Conservation (phyloP, 2,113 vertebrate species). For the Podilymbus podiceps region DNA sequence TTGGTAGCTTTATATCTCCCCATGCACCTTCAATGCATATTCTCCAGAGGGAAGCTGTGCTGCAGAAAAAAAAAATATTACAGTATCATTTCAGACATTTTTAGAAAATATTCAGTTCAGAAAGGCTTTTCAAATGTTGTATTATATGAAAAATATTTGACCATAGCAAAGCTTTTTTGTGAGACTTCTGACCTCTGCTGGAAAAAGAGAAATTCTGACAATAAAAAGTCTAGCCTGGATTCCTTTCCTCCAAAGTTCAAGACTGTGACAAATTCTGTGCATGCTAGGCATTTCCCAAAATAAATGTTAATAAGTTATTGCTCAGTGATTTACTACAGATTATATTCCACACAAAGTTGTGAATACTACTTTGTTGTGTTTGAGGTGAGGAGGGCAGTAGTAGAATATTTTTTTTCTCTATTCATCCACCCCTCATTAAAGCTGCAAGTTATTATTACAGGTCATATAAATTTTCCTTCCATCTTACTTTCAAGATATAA, state of each 20-base stretch:
- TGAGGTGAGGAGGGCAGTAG: neutral
- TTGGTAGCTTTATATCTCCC: neutral
- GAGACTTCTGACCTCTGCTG: neutral
- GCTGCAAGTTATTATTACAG: neutral
- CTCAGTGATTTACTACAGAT: neutral
- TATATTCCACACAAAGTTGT: neutral
- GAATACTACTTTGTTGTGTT: neutral
- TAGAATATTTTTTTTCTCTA: neutral
- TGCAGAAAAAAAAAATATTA: neutral
- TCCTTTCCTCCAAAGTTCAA: neutral
- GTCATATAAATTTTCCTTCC: neutral
- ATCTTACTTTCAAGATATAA: neutral
- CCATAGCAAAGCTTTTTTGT: neutral
- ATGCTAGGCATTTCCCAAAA: slow-evolving; percentile 12
- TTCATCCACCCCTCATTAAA: neutral
- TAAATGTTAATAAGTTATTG: neutral
- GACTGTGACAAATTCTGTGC: neutral
- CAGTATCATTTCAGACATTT: neutral
- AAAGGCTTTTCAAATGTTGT: neutral
- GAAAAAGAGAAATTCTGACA: neutral
- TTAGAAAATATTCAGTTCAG: slow-evolving; percentile 1
- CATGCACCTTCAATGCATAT: neutral
- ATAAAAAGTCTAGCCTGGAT: neutral
- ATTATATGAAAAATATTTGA: slow-evolving; percentile 15
- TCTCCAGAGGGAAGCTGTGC: neutral